Conservation (phyloP, 2,888 invertebrate species). For the Agrochola lychnidis region DNA sequence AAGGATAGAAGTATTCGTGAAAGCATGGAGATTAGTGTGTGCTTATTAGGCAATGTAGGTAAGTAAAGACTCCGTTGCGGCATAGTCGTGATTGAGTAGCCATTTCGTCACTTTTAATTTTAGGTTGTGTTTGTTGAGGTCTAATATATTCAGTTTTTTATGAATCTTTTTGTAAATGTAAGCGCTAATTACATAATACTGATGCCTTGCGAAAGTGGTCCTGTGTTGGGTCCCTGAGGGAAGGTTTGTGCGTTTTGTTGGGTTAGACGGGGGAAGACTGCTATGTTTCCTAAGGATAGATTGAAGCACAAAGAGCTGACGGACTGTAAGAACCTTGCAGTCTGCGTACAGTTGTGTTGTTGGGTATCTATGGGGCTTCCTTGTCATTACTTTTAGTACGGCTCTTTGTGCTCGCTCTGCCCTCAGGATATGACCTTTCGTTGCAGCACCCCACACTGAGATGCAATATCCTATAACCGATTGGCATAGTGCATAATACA, state of each 20-base stretch:
- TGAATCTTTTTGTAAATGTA: background rate
- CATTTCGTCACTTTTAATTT: too few relatives aligned
- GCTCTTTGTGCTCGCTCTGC: too few relatives aligned
- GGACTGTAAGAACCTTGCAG: background rate
- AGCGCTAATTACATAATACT: background rate
- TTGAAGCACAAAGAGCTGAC: constrained; percentile 8
- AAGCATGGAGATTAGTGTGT: too few relatives aligned
- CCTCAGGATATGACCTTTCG: background rate
- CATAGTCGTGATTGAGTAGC: too few relatives aligned
- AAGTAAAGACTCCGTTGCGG: too few relatives aligned
- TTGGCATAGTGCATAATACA: too few relatives aligned
- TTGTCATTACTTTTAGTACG: background rate
- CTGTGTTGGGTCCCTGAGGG: background rate
- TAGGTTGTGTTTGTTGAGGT: too few relatives aligned
- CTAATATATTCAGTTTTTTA: too few relatives aligned
- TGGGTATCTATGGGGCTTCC: background rate
- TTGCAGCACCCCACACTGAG: background rate
- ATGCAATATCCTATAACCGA: background rate
- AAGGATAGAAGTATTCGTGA: too few relatives aligned
- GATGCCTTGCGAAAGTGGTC: background rate
- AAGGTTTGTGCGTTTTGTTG: background rate
- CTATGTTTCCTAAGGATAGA: background rate
- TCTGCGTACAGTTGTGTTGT: background rate
- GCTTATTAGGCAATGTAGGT: too few relatives aligned
- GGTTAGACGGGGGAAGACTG: background rate